Percentiles rank a stretch among this genome's conserved stretches.
phyloP scores from a whole-genome alignment of 2,797 vertebrate genomes.

The Novumbra hubbsi region DNA sequence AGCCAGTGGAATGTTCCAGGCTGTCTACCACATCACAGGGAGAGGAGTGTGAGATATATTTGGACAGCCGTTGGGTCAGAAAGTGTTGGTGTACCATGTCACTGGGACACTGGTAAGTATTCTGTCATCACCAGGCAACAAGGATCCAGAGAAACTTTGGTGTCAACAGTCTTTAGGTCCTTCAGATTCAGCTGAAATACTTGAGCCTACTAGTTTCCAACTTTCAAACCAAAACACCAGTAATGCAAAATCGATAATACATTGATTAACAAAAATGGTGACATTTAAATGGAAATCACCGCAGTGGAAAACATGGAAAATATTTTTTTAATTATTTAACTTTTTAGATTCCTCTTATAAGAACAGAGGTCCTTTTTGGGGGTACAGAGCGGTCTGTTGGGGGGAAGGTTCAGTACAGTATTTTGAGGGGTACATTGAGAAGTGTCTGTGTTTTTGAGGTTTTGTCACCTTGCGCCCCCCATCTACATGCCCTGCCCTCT shows the following conservation, averaged over 20 bases:
- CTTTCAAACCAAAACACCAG: background rate
- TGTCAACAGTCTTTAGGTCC: background rate
- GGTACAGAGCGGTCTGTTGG: background rate
- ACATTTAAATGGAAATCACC: conserved; percentile 11
- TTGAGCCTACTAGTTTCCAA: background rate
- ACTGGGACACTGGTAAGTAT: background rate
- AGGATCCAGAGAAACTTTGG: conserved; percentile 4
- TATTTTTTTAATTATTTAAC: background rate
- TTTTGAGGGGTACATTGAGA: background rate
- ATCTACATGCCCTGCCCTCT: conserved; percentile 10
- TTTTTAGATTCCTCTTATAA: background rate
- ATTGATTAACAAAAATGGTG: background rate
- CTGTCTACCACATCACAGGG: background rate
- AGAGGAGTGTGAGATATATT: background rate
- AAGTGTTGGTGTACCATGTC: background rate
- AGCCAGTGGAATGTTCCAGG: background rate
- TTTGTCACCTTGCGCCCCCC: background rate
- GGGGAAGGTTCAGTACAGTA: background rate
- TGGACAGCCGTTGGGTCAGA: background rate
- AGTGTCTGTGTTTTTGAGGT: background rate
- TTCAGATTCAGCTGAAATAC: conserved; percentile 1
- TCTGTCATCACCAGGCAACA: conserved; percentile 4
- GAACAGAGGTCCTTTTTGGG: background rate
- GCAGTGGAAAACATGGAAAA: background rate
- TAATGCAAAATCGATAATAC: conserved; percentile 1